Evolutionary conservation across 2,888 invertebrate species (phyloP), one percentile per base, ranked within the genome.

Genomic region (Rosalia funebris): DNA sequence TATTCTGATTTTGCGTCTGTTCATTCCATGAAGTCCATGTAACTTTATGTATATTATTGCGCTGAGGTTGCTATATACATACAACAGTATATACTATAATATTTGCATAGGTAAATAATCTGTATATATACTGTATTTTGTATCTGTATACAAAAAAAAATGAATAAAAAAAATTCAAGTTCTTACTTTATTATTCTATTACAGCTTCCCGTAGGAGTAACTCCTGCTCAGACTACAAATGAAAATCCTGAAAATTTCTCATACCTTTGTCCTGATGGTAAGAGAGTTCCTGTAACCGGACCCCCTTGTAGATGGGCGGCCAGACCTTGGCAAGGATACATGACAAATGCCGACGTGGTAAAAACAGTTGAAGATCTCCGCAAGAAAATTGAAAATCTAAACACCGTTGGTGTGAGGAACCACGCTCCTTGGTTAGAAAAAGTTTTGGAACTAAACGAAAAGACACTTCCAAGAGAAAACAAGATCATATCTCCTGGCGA

Each of bases 321-420:
- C 0, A 84, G 93, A 59, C 93, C 93, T n/a, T 93, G 93, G 91
- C 91, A 89, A 75, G 91, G 91, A 9, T 85, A 90, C 70, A 82
- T 91, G 76, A 88, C 88, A 3, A 91, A 91, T 74, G 86, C 86
- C 9, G 88, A 87, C 58, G 83, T 87, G 0, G 77, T 85, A 1
- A 85, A 85, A 19, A 82, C 83, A 11, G 74, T 86, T 7, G 79
- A 84, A 5, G 85, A 86, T 2, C 71, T 87, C 46, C 82, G 84
- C 31, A 83, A 83, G 59, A 87, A 86, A 79, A 82, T 87, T 4
- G 85, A 83, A 76, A 85, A 86, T 69, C 70, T 87, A 14, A 83
- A 84, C 73, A 71, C 75, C 15, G 69, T 82, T 7, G 84, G 83
- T 0, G 80, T 77, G 42, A 75, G 80, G 39, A 77, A 76, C 32